phyloP scores from a whole-genome alignment of 1,140 invertebrate genomes.

The Planococcus citri region DNA sequence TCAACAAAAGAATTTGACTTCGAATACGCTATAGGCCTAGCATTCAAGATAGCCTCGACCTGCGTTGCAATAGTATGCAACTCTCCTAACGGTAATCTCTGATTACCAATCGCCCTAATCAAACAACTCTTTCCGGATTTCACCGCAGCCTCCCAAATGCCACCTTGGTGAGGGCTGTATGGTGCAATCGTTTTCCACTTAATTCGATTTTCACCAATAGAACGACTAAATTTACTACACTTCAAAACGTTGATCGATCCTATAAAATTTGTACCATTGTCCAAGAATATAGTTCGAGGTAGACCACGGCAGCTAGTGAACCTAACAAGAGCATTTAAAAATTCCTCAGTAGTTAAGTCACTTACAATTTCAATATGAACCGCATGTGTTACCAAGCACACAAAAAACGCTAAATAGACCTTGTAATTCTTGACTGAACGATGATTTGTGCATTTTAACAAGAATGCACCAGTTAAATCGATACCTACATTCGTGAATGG shows the following conservation, averaged over 20 bases:
- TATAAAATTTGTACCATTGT: conserved; percentile 14
- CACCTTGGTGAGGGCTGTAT: background rate
- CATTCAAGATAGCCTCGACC: conserved; percentile 33
- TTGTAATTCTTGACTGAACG: background rate
- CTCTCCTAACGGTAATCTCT: conserved; percentile 24
- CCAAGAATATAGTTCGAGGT: background rate
- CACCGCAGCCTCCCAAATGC: conserved; percentile 12
- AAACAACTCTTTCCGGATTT: background rate
- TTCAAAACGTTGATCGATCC: conserved; percentile 17
- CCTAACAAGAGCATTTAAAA: background rate
- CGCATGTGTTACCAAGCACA: background rate
- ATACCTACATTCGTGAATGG: conserved; percentile 21
- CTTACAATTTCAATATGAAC: conserved; percentile 14
- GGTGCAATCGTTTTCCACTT: conserved; percentile 15
- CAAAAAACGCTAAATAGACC: conserved; percentile 1
- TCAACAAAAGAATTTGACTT: background rate
- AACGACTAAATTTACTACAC: background rate
- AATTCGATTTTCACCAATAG: background rate
- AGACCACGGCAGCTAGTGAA: background rate
- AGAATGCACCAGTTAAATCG: background rate
- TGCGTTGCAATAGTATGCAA: conserved; percentile 28
- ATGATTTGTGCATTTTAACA: background rate
- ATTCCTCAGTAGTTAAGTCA: background rate
- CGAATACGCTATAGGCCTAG: conserved; percentile 26
- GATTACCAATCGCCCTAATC: background rate